A percentile compares a stretch with the other conserved stretches of the same genome.
Evolutionary conservation across 2,888 invertebrate species (phyloP).

Genomic region (Celastrina argiolus): DNA sequence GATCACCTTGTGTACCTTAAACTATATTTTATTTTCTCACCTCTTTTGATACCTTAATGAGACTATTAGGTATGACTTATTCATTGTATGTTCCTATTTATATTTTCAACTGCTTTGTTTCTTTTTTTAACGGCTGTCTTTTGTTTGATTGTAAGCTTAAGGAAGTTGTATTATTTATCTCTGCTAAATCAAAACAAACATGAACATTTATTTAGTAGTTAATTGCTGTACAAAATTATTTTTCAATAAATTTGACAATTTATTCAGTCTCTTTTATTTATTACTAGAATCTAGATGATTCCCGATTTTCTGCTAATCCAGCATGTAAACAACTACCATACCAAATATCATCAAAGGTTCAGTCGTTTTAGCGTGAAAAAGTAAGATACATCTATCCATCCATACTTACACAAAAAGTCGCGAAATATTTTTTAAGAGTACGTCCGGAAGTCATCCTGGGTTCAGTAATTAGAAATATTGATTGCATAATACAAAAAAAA

Average conservation of each 20-base stretch:
- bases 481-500: no score
- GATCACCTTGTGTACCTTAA: neutral
- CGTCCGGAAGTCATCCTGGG: no score
- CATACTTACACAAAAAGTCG: no score
- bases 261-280: neutral
- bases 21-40: neutral
- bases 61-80: no score
- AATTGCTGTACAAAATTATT: slow-evolving; percentile 69
- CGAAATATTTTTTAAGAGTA: no score
- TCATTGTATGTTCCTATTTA: neutral
- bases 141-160: neutral
- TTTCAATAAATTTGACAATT: slow-evolving; percentile 45
- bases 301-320: no score
- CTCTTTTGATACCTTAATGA: neutral
- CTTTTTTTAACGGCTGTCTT: neutral
- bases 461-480: no score
- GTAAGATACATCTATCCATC: no score
- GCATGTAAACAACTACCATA: no score
- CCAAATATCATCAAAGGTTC: no score
- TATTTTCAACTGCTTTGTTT: neutral
- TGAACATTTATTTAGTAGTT: slow-evolving; percentile 27
- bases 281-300: no score
- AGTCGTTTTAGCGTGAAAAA: no score
- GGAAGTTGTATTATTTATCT: slow-evolving; percentile 2
- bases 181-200: neutral